Evolutionary conservation across 2,113 vertebrate species (phyloP).

Genomic region (Agelaius tricolor): DNA sequence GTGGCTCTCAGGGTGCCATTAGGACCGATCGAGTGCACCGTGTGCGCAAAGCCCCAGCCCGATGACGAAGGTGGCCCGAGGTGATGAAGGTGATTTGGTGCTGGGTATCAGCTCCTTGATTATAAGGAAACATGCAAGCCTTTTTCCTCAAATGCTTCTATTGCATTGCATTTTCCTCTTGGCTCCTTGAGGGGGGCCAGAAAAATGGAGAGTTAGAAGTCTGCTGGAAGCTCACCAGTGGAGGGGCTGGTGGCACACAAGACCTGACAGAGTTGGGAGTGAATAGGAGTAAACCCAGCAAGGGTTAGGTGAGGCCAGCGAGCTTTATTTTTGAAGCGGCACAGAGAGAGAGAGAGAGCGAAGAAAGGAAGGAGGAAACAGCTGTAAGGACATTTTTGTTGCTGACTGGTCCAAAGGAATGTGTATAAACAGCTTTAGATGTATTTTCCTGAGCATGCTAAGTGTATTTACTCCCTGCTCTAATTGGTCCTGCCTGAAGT

Average conservation of each 20-base stretch:
- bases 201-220: background rate
- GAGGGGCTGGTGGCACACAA: background rate
- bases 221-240: background rate
- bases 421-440: conserved; percentile 61
- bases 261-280: background rate
- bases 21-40: background rate
- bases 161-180: background rate
- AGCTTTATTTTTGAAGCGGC: conserved; percentile 7
- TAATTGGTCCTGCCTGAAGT: conserved; percentile 51
- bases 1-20: background rate
- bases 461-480: conserved; percentile 59
- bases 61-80: background rate
- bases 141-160: background rate
- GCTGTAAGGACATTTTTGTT: conserved; percentile 56
- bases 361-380: conserved; percentile 30
- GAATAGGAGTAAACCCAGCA: background rate
- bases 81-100: background rate
- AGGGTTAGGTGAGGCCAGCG: conserved; percentile 34
- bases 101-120: background rate
- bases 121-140: background rate
- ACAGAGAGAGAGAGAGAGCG: background rate
- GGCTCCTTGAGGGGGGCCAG: background rate
- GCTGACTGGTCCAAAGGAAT: conserved; percentile 55
- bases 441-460: conserved; percentile 57
- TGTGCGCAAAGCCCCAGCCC: background rate